Percentiles rank a stretch among this genome's conserved stretches.
Evolutionary conservation across 1,140 invertebrate species (phyloP).

Genomic region (Hylaeus volcanicus): DNA sequence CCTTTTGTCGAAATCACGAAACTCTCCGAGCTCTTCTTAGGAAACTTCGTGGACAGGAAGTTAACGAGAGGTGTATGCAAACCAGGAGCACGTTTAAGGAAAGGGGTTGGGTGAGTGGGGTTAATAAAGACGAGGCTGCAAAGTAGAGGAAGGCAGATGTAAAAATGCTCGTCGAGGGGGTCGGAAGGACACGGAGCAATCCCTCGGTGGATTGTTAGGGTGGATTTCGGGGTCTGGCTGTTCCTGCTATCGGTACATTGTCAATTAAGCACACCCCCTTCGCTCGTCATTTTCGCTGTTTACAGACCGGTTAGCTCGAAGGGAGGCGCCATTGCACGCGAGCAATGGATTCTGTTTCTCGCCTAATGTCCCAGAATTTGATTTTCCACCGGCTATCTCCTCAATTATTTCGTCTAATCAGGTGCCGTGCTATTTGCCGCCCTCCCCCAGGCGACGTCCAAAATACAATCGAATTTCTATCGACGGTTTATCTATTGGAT

Average conservation of each 20-base stretch:
- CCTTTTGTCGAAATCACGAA: not conserved
- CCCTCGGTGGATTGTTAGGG: conserved; percentile 46
- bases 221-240: conserved; percentile 51
- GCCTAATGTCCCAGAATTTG: not conserved
- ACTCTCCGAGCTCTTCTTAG: not conserved
- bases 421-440: not conserved
- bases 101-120: not conserved
- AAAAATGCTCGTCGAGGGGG: conserved; percentile 42
- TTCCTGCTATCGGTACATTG: conserved; percentile 65
- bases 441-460: not conserved
- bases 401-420: not conserved
- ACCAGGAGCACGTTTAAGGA: conserved; percentile 10
- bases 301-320: conserved; percentile 57
- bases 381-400: not conserved
- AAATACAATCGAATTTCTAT: not conserved
- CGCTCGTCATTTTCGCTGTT: conserved; percentile 68
- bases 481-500: too few relatives aligned
- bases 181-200: conserved; percentile 33
- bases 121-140: conserved; percentile 10
- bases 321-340: not conserved
- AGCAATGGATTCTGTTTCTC: conserved; percentile 2
- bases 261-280: conserved; percentile 70
- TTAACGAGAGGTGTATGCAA: conserved; percentile 12
- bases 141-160: conserved; percentile 37
- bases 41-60: not conserved